These are phyloP conservation scores for Mustelus asterias DNA, from an alignment of 2,113 vertebrate genomes.

Conservation along the genomic window DNA sequence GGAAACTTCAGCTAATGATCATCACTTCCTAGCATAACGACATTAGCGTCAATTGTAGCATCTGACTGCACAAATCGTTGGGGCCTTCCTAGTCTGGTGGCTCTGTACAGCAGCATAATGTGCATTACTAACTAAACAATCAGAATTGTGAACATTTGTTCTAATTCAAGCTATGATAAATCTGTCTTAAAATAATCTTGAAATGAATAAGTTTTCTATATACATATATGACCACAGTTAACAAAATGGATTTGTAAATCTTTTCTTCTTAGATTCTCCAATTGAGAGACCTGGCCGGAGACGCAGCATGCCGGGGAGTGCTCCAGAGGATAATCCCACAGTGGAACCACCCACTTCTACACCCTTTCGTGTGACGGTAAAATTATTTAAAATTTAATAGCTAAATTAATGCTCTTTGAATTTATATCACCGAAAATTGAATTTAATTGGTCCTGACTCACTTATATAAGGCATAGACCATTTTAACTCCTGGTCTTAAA, in stretches of 20 bases:
- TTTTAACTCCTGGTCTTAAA: not conserved
- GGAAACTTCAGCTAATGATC: not conserved
- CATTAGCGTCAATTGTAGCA: not conserved
- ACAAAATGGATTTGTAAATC: not conserved
- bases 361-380: conserved; percentile 91
- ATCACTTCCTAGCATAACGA: not conserved
- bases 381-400: not conserved
- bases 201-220: not conserved
- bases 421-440: not conserved
- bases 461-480: not conserved
- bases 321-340: conserved; percentile 68
- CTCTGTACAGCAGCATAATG: not conserved
- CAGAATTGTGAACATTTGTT: not conserved
- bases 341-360: conserved; percentile 78
- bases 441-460: not conserved
- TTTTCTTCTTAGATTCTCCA: conserved; percentile 73
- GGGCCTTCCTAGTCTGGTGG: not conserved
- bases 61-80: not conserved
- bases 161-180: not conserved
- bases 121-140: not conserved
- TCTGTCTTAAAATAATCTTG: not conserved
- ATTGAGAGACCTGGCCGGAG: conserved; percentile 82
- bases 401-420: not conserved
- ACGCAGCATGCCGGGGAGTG: conserved; percentile 82
- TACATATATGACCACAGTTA: not conserved